Conservation (phyloP, 2,797 vertebrate genomes). For the Sciurus carolinensis region DNA sequence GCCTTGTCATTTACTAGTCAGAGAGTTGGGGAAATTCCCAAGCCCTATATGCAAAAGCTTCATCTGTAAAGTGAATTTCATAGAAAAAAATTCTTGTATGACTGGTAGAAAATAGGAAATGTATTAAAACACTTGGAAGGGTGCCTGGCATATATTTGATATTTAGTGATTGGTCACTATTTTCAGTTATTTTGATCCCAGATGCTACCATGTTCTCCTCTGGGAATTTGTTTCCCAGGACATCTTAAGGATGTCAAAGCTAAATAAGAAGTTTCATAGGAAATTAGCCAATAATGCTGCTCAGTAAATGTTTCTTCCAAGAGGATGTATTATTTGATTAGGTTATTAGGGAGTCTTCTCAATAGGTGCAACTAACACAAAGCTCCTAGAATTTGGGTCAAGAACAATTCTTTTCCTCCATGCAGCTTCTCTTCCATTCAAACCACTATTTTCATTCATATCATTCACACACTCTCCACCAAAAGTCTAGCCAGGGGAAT, state of each 20-base stretch:
- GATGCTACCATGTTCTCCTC: background rate
- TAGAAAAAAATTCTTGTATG: background rate
- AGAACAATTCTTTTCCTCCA: background rate
- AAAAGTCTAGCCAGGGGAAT: background rate
- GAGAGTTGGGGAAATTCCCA: background rate
- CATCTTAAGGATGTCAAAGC: background rate
- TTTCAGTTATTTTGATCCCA: background rate
- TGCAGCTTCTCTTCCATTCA: background rate
- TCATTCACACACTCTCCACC: background rate
- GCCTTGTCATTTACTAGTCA: background rate
- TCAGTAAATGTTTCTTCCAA: background rate
- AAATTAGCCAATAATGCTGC: background rate
- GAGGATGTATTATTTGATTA: too few relatives aligned
- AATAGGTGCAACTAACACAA: background rate
- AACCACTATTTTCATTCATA: constrained; percentile 4
- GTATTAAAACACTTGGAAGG: background rate
- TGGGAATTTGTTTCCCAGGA: background rate
- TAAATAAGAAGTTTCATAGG: background rate
- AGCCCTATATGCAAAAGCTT: background rate
- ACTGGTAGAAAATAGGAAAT: background rate
- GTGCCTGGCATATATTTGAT: background rate
- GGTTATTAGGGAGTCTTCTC: background rate
- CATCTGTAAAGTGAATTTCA: background rate
- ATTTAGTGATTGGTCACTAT: background rate
- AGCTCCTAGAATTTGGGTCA: background rate